Percentiles rank a stretch among this genome's conserved stretches.
These are phyloP conservation scores for Stenolophus ochropezus DNA, from an alignment of 2,888 invertebrate genomes.

Conservation along the genomic window DNA sequence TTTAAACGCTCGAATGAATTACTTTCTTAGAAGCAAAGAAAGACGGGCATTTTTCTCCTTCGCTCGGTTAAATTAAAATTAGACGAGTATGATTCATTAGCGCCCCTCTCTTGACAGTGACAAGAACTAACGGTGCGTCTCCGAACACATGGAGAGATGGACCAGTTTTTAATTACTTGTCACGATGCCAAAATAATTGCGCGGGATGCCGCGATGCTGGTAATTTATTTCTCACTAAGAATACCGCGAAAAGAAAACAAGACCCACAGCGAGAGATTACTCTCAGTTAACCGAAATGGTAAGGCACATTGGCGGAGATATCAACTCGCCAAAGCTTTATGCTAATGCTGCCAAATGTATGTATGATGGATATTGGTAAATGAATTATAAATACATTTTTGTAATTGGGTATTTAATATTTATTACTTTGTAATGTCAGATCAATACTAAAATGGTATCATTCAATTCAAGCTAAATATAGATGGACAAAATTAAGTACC, in stretches of 20 bases:
- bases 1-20: slow-evolving; percentile 57
- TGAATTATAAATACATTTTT: slow-evolving; percentile 40
- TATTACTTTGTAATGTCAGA: slow-evolving; percentile 35
- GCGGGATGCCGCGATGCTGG: slow-evolving; percentile 1
- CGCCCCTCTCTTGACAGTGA: slow-evolving; percentile 52
- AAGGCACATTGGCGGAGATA: background rate
- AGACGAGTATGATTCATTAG: slow-evolving; percentile 59
- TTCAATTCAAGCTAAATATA: background rate
- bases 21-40: slow-evolving; percentile 52
- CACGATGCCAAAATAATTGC: slow-evolving; percentile 56
- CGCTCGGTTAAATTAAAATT: slow-evolving; percentile 58
- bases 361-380: background rate
- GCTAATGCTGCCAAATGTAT: slow-evolving; percentile 28
- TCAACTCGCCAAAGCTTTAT: slow-evolving; percentile 23
- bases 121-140: slow-evolving; percentile 53
- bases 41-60: slow-evolving; percentile 39
- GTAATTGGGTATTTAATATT: slow-evolving; percentile 40
- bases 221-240: slow-evolving; percentile 42
- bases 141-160: slow-evolving; percentile 51
- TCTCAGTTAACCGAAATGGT: slow-evolving; percentile 10
- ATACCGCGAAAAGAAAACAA: slow-evolving; percentile 22
- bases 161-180: slow-evolving; percentile 58
- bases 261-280: background rate
- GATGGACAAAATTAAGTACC: background rate
- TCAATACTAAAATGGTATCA: slow-evolving; percentile 25